phyloP scores from a whole-genome alignment of 2,888 invertebrate species.

The Sinodicranocentrus sp. region DNA sequence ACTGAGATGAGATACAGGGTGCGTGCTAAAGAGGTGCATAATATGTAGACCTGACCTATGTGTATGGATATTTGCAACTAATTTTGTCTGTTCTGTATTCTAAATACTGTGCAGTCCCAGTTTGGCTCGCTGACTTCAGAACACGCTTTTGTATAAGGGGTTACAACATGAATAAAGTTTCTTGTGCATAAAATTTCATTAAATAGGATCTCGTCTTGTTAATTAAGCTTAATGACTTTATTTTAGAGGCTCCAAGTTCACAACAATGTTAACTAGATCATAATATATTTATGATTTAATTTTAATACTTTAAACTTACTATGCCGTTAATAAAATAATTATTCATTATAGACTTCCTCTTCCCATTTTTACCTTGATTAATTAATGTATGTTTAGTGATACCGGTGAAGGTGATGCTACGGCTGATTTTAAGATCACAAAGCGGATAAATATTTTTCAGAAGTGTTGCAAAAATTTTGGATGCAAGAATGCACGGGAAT shows the following conservation, averaged over 20 bases:
- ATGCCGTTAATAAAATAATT: conserved; percentile 31
- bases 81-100: neutral
- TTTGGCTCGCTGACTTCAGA: neutral
- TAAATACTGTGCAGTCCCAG: neutral
- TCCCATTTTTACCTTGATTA: conserved; percentile 45
- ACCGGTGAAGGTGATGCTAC: too few relatives aligned
- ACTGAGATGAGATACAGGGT: neutral
- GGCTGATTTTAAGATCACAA: too few relatives aligned
- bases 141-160: neutral
- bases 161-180: neutral
- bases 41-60: conserved; percentile 56
- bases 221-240: conserved; percentile 67
- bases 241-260: conserved; percentile 57
- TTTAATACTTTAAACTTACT: too few relatives aligned
- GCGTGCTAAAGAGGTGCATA: conserved; percentile 42
- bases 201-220: conserved; percentile 55
- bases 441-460: too few relatives aligned
- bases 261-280: conserved; percentile 59
- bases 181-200: conserved; percentile 29
- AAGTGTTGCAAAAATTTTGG: too few relatives aligned
- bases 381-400: conserved; percentile 5
- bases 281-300: conserved; percentile 27
- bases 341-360: conserved; percentile 59
- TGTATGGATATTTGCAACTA: neutral
- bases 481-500: too few relatives aligned